Conservation (phyloP, 2,797 vertebrate species). For the Sarcoramphus papa region DNA sequence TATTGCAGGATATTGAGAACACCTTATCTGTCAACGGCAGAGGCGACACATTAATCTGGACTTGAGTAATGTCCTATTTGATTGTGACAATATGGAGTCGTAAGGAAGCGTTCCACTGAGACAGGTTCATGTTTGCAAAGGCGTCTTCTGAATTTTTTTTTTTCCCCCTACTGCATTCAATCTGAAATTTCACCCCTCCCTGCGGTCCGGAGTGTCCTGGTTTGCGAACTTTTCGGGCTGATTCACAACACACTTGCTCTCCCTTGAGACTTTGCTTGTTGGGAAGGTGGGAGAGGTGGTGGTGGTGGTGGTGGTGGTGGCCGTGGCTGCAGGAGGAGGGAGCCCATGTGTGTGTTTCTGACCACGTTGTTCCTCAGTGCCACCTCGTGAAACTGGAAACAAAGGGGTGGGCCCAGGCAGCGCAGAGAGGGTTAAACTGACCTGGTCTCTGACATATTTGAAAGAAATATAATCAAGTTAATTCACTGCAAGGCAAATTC, state of each 20-base stretch:
- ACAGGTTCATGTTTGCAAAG: conserved; percentile 58
- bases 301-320: neutral
- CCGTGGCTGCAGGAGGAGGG: neutral
- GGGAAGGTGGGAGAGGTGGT: conserved; percentile 19
- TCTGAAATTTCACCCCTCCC: conserved; percentile 1
- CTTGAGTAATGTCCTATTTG: conserved; percentile 43
- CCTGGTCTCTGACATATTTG: conserved; percentile 81
- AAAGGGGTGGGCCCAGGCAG: conserved; percentile 39
- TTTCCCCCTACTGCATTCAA: neutral
- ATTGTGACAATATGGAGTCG: conserved; percentile 45
- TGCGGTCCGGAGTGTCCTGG: neutral
- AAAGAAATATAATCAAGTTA: conserved; percentile 94
- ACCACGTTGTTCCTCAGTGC: neutral
- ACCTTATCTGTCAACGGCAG: conserved; percentile 40
- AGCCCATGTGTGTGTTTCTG: neutral
- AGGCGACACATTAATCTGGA: conserved; percentile 45
- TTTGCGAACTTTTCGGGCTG: neutral
- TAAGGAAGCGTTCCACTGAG: conserved; percentile 34
- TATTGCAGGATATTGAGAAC: conserved; percentile 42
- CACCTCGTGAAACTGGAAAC: conserved; percentile 4
- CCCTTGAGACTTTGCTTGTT: neutral
- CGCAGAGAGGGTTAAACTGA: conserved; percentile 76
- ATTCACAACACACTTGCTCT: neutral
- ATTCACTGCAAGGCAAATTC: conserved; percentile 97
- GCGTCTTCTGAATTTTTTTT: conserved; percentile 31